Base-by-base conservation (phyloP, 2,113 vertebrate species). In the Cyanocitta stelleri region DNA sequence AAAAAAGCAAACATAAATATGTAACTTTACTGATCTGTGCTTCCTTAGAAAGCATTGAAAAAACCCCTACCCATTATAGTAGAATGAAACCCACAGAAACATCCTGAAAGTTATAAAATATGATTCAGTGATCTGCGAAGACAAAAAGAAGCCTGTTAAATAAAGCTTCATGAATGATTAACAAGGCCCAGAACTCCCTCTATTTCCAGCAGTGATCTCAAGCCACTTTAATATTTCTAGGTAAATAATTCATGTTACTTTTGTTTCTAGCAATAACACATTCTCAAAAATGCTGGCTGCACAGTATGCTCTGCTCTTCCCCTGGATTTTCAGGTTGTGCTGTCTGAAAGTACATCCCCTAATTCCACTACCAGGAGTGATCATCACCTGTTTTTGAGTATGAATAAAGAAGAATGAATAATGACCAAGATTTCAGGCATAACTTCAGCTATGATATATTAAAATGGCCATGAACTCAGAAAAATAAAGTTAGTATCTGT, bases 171-270 rank as follows among this genome's bases (percentile, higher is more conserved):
- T 58, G 73, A 59, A 95, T 83, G 78, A 96, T 95, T 96, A 69
- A 95, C 39, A 66, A 76, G 66, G n/a, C 77, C 3, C 49, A 94
- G 72, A 93, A 85, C 41, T 94, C 71, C 64, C 35, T 83, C 87
- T 59, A 43, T 84, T 83, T 95, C 46, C 61, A 93, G 90, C 71
- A 90, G 75, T 27, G 76, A 55, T 90, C 90, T 96, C 61, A 77
- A 96, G 77, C 35, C 78, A 91, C 61, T 79, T 95, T 90, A 95
- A 87, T 69, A 90, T 87, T 88, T 76, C 74, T 51, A 62, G 29
- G 76, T 97, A 96, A 97, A 92, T 78, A 92, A 95, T 85, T 96
- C 73, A 95, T 94, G 52, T 35, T 69, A 93, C 79, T 95, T 95
- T 93, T 95, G 77, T 68, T 95, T 96, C 89, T 63, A 67, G 83